These are phyloP conservation scores for Adelphocoris suturalis DNA, from an alignment of 2,888 invertebrate species.

Conservation along the genomic window DNA sequence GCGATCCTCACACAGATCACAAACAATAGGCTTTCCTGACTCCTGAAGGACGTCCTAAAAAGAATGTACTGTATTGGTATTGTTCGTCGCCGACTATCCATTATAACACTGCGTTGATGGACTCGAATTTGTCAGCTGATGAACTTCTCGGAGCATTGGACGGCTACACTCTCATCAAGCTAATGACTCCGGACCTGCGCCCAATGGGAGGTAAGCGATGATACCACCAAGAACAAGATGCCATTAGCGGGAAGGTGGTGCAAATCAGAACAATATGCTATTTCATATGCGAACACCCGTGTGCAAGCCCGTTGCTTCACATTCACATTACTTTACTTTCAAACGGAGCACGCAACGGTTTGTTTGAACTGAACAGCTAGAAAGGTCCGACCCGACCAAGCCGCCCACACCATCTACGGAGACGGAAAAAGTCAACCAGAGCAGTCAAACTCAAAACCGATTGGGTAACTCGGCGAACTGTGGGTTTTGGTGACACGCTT, in stretches of 20 bases:
- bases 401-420: constrained; percentile 27
- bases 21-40: too few relatives aligned
- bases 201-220: too few relatives aligned
- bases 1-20: too few relatives aligned
- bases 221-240: neutral
- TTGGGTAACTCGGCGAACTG: constrained; percentile 34
- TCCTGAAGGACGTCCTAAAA: too few relatives aligned
- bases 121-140: too few relatives aligned
- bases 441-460: constrained; percentile 19
- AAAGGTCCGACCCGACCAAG: constrained; percentile 38
- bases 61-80: too few relatives aligned
- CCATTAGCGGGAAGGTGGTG: neutral
- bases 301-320: constrained; percentile 16
- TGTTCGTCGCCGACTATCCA: too few relatives aligned
- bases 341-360: constrained; percentile 25
- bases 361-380: constrained; percentile 4
- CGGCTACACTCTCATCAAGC: too few relatives aligned
- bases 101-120: too few relatives aligned
- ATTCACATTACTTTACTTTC: constrained; percentile 17
- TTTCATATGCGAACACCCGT: constrained; percentile 17
- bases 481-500: constrained; percentile 45
- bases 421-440: constrained; percentile 40
- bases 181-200: too few relatives aligned
- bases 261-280: constrained; percentile 8
- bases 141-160: too few relatives aligned